phyloP scores from a whole-genome alignment of 2,113 vertebrate genomes.

The Myodes glareolus region DNA sequence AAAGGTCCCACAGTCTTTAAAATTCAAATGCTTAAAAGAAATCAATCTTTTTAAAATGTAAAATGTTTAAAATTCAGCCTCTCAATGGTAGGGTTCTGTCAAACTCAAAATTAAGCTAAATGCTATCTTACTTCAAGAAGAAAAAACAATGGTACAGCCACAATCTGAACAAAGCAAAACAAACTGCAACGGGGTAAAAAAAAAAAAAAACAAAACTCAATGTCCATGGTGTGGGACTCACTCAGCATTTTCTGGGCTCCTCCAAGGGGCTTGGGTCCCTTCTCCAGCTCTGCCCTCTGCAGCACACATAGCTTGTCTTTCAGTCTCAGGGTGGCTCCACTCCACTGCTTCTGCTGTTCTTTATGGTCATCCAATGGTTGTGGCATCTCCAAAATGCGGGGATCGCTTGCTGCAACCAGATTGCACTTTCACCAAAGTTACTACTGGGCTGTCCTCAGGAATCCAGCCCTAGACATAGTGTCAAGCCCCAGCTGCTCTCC shows the following conservation, averaged over 20 bases:
- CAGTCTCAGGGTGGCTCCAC: rapidly evolving
- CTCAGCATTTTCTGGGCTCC: neutral
- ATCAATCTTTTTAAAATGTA: neutral
- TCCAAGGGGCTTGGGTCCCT: neutral
- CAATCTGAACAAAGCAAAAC: neutral
- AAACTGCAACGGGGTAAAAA: neutral
- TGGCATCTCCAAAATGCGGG: neutral
- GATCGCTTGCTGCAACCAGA: neutral
- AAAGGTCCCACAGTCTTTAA: neutral
- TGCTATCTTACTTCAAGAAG: neutral
- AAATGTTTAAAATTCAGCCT: neutral
- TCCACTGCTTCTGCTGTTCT: neutral
- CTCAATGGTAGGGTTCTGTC: neutral
- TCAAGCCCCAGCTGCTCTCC: neutral
- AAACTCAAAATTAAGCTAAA: neutral
- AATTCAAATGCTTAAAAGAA: neutral
- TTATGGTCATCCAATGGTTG: neutral
- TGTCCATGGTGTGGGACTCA: neutral
- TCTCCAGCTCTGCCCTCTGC: neutral
- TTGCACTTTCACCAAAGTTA: neutral
- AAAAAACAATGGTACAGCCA: neutral
- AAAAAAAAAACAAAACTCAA: no score
- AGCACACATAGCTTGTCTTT: neutral
- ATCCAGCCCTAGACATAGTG: neutral
- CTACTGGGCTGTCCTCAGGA: neutral